Conservation (phyloP, 2,797 vertebrate species). For the Siniperca scherzeri region DNA sequence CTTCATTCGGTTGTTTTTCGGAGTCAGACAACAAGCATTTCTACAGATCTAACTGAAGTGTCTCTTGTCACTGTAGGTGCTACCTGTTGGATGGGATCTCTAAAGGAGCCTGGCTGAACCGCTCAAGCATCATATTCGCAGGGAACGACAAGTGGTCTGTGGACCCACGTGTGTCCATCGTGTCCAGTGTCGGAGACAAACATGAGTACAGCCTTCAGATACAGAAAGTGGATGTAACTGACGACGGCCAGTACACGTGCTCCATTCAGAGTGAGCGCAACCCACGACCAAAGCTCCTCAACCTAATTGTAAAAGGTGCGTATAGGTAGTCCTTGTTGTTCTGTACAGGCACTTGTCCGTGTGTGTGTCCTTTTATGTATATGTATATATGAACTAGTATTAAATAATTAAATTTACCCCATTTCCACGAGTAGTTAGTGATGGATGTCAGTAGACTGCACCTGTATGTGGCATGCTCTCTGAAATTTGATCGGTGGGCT, state of each 20-base stretch:
- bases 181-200: constrained; percentile 89
- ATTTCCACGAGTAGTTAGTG: neutral
- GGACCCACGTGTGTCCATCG: constrained; percentile 96
- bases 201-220: constrained; percentile 99
- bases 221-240: constrained; percentile 95
- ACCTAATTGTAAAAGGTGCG: constrained; percentile 96
- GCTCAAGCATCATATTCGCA: constrained; percentile 98
- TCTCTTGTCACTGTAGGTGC: constrained; percentile 86
- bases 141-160: constrained; percentile 98
- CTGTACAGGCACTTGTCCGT: neutral
- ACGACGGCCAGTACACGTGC: constrained; percentile 96
- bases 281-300: constrained; percentile 93
- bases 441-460: neutral
- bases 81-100: constrained; percentile 97
- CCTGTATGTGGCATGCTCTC: neutral
- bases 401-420: neutral
- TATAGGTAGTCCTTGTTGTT: neutral
- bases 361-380: neutral
- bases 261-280: constrained; percentile 97
- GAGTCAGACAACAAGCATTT: neutral
- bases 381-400: neutral
- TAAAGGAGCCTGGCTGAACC: constrained; percentile 99
- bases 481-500: neutral
- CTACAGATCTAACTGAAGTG: constrained; percentile 29
- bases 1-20: neutral